A percentile compares a stretch with the other conserved stretches of the same genome.
These are phyloP conservation scores for Gallinago stenura DNA, from an alignment of 2,797 vertebrate genomes.

Conservation along the genomic window DNA sequence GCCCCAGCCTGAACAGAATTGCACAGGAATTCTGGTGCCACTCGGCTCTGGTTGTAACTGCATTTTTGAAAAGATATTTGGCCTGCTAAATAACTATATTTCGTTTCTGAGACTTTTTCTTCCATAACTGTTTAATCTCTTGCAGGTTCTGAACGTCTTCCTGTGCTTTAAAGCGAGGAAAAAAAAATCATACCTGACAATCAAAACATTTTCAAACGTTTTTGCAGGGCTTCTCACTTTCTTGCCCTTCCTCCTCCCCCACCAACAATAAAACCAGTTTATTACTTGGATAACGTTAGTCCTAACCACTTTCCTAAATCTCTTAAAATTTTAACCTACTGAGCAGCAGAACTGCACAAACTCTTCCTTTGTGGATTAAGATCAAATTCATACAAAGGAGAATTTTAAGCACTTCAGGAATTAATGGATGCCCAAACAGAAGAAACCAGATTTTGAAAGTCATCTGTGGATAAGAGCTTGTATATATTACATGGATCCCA, in stretches of 20 bases:
- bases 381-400: too few relatives aligned
- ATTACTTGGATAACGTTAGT: not conserved
- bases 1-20: not conserved
- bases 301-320: not conserved
- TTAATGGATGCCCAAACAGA: not conserved
- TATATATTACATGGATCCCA: not conserved
- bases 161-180: not conserved
- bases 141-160: not conserved
- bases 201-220: not conserved
- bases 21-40: not conserved
- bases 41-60: not conserved
- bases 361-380: too few relatives aligned
- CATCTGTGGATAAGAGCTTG: not conserved
- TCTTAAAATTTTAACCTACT: not conserved
- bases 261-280: not conserved
- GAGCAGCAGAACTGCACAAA: not conserved
- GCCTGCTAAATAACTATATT: not conserved
- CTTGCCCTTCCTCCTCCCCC: too few relatives aligned
- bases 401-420: not conserved
- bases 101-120: not conserved
- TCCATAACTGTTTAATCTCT: not conserved
- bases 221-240: not conserved
- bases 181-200: not conserved
- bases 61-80: not conserved
- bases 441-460: not conserved